phyloP scores from a whole-genome alignment of 2,888 invertebrate species.

The Ochropleura plecta region DNA sequence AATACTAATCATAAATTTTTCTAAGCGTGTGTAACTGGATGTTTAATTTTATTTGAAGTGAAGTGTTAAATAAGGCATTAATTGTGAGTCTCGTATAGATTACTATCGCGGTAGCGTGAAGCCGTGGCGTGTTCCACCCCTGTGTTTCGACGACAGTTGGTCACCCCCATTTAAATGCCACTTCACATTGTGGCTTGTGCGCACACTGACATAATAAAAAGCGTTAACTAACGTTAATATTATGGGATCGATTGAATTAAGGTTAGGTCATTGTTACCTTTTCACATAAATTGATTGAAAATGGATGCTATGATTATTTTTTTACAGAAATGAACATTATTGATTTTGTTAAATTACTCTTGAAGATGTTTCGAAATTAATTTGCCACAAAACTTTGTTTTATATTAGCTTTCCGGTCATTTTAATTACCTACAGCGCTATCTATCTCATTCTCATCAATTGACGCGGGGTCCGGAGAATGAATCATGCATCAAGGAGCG shows the following conservation, averaged over 20 bases:
- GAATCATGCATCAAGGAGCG: conserved; percentile 90
- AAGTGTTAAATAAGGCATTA: conserved; percentile 87
- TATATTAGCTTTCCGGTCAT: not conserved
- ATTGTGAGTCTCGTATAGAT: conserved; percentile 87
- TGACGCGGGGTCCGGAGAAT: conserved; percentile 84
- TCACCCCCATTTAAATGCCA: conserved; percentile 89
- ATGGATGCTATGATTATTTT: not conserved
- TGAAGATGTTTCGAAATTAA: not conserved
- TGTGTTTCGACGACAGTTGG: conserved; percentile 89
- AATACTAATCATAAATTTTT: conserved; percentile 39
- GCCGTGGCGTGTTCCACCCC: conserved; percentile 86
- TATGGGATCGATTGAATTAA: conserved; percentile 73
- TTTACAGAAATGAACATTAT: not conserved
- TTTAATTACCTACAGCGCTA: conserved; percentile 68
- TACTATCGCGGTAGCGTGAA: conserved; percentile 88
- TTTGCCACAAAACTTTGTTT: not conserved
- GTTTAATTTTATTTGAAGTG: conserved; percentile 72
- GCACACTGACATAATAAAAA: conserved; percentile 83
- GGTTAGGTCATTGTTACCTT: conserved; percentile 31
- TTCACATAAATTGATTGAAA: conserved; percentile 17
- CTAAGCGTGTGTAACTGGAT: conserved; percentile 58
- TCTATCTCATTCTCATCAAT: conserved; percentile 83
- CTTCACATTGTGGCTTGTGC: conserved; percentile 90
- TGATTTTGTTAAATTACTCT: not conserved
- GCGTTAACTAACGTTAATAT: conserved; percentile 83